Percentiles rank a stretch among this genome's conserved stretches.
Evolutionary conservation across 2,797 vertebrate species (phyloP).

Genomic region (Mergus octosetaceus): DNA sequence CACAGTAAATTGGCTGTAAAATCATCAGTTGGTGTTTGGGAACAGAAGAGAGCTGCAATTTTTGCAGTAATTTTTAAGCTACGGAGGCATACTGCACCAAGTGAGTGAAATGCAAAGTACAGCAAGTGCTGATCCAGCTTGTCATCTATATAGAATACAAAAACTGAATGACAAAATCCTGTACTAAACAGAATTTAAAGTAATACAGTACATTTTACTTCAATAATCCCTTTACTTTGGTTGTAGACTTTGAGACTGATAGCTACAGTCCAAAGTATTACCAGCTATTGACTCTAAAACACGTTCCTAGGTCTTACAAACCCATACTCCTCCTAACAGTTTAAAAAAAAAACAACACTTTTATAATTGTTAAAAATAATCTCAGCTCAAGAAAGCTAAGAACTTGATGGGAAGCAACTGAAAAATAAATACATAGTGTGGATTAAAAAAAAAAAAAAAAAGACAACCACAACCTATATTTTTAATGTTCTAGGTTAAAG

Average conservation of each 20-base stretch:
- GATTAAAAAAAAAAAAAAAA: neutral
- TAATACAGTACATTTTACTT: neutral
- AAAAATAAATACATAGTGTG: neutral
- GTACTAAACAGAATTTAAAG: neutral
- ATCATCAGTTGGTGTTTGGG: neutral
- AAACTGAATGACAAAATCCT: neutral
- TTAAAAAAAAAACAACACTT: neutral
- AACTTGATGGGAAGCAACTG: neutral
- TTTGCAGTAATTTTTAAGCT: slow-evolving; percentile 29
- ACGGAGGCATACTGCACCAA: neutral
- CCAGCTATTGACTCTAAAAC: neutral
- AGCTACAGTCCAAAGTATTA: neutral
- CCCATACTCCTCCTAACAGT: accelerated
- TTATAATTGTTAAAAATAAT: neutral
- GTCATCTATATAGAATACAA: neutral
- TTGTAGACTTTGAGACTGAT: neutral
- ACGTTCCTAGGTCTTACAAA: neutral
- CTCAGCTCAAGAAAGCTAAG: neutral
- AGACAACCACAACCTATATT: neutral
- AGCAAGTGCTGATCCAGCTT: slow-evolving; percentile 6
- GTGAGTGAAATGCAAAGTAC: neutral
- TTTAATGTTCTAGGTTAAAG: neutral
- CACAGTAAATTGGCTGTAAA: slow-evolving; percentile 10
- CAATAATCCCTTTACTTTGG: neutral
- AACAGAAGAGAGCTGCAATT: neutral